Evolutionary conservation across 2,797 vertebrate species (phyloP), one percentile per base, ranked within the genome.

Genomic region (Austrolebias charrua): DNA sequence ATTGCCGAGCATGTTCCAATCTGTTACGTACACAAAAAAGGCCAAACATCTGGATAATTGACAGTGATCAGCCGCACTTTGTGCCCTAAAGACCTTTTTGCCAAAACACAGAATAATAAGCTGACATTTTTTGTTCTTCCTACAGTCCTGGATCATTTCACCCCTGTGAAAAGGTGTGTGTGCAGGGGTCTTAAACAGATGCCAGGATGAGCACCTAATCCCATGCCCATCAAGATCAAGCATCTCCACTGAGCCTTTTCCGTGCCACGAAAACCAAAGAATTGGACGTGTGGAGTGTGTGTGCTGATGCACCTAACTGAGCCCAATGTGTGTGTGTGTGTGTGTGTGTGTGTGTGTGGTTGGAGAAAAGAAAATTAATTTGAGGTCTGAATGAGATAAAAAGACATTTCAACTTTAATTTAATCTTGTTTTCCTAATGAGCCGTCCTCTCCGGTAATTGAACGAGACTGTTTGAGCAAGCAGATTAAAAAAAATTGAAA

Each of bases 171-270:
- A 63, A 63, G 11, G 2, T 15, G 8, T 4, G 14, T 16, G 47
- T 14, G 58, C 55, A 29, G 63, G 60, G 65, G 63, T 66, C 64
- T 73, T 77, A 75, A 73, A 76, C 66, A 76, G 58, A 71, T 29
- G 43, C 67, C 71, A 69, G 68, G 48, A 68, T 47, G 55, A 73
- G 54, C 13, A 48, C 65, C 61, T 86, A 79, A 82, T 88, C 73
- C 76, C 50, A 61, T 31, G 58, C 46, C 73, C 68, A 82, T 80
- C 65, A 62, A 56, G 65, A 80, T 58, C 55, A 53, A 73, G 60
- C 67, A 55, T 74, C 54, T 81, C 86, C 85, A 80, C 79, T 40
- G 12, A 51, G 64, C 51, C 78, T 79, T 75, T 80, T 73, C 76
- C 78, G 63, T 59, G 58, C 61, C 35, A 69, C 48, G 71, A 54